phyloP scores from a whole-genome alignment of 2,888 invertebrate genomes.

The Cheilosia vulpina region DNA sequence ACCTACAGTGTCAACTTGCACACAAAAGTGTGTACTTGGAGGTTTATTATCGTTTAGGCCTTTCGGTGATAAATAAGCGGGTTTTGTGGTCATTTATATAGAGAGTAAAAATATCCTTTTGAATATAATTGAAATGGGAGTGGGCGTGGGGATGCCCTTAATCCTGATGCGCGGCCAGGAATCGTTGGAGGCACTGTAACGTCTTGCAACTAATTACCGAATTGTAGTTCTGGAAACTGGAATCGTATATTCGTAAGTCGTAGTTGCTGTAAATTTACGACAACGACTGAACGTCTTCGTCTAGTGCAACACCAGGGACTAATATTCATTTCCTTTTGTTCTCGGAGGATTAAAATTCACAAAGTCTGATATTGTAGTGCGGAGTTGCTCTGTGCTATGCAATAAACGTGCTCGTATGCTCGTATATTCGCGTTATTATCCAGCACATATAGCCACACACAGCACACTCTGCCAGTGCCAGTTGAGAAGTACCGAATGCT shows the following conservation, averaged over 20 bases:
- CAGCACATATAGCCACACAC: constrained; percentile 13
- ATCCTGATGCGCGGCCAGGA: neutral
- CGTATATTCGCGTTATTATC: constrained; percentile 72
- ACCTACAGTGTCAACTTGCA: constrained; percentile 42
- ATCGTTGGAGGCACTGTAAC: constrained; percentile 42
- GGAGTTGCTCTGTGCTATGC: constrained; percentile 55
- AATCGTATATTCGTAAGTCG: constrained; percentile 3
- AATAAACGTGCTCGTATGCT: constrained; percentile 56
- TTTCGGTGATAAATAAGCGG: constrained; percentile 41
- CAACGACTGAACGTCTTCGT: constrained; percentile 26
- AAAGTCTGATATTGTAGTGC: constrained; percentile 70
- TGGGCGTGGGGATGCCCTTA: neutral
- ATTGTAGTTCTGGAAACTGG: constrained; percentile 57
- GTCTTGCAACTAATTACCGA: constrained; percentile 71
- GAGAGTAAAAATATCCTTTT: constrained; percentile 13
- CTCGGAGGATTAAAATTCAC: constrained; percentile 69
- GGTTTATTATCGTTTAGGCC: constrained; percentile 25
- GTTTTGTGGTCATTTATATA: constrained; percentile 44
- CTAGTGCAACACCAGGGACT: constrained; percentile 52
- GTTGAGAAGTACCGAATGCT: constrained; percentile 68
- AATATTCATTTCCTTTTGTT: constrained; percentile 71
- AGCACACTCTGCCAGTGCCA: constrained; percentile 29
- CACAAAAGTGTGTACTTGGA: neutral
- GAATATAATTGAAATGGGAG: constrained; percentile 41
- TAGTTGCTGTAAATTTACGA: constrained; percentile 60